Conservation (phyloP, 1,140 invertebrate species). For the Trachymyrmex cornetzi region DNA sequence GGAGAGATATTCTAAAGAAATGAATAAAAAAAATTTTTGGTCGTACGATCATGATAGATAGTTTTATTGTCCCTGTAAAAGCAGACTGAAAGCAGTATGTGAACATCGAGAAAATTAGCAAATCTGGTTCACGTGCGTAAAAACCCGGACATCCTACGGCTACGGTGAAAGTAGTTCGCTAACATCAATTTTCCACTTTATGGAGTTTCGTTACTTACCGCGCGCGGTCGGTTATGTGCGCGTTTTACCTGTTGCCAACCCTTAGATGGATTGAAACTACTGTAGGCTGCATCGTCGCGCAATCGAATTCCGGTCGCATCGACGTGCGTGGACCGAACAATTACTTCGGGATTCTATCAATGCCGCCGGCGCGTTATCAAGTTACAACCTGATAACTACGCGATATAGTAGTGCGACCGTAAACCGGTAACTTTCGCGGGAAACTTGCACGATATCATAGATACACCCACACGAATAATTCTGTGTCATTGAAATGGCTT, state of each 20-base stretch:
- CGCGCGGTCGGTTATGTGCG: slow-evolving; percentile 6
- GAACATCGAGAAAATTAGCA: slow-evolving; percentile 37
- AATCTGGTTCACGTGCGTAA: slow-evolving; percentile 50
- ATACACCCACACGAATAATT: slow-evolving; percentile 3
- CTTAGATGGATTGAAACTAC: slow-evolving; percentile 44
- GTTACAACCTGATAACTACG: slow-evolving; percentile 47
- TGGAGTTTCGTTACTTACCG: slow-evolving; percentile 60
- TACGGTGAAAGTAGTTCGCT: slow-evolving; percentile 43
- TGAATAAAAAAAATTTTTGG: not conserved
- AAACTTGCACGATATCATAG: slow-evolving; percentile 25
- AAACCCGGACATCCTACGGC: slow-evolving; percentile 26
- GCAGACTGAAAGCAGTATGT: not conserved
- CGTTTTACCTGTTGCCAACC: slow-evolving; percentile 57
- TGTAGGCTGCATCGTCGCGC: slow-evolving; percentile 11
- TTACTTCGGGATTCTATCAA: slow-evolving; percentile 50
- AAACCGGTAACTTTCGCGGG: slow-evolving; percentile 12
- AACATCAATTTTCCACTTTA: slow-evolving; percentile 62
- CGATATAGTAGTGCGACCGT: not conserved
- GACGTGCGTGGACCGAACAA: slow-evolving; percentile 61
- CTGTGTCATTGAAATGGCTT: slow-evolving; percentile 29
- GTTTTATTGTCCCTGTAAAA: not conserved
- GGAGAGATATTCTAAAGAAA: not conserved
- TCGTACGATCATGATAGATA: not conserved
- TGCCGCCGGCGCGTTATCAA: slow-evolving; percentile 29
- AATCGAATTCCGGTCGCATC: slow-evolving; percentile 44